Base-by-base conservation (phyloP, 2,797 vertebrate species). In the Periparus ater region DNA sequence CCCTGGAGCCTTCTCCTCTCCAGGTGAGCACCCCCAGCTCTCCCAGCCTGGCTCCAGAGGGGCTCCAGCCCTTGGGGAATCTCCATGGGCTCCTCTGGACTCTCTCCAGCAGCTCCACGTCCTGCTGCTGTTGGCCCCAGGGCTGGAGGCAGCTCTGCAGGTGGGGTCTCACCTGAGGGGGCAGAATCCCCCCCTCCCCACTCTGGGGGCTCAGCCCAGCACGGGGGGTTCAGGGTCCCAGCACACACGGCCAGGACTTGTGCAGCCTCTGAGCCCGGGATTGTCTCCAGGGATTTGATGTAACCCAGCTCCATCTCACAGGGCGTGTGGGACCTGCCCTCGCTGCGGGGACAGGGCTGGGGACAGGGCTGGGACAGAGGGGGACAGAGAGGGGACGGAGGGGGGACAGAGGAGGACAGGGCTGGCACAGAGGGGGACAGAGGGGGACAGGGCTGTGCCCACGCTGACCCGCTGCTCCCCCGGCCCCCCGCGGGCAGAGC, bases 211-310 rank as follows among this genome's bases (percentile, higher is more conserved):
- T 34, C 48, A 78, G 55, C 73, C 65, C 84, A 32, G 30, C 13
- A 4, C 17, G 13, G 25, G 23, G 45, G 4, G 4, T 13, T 17
- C 10, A 2, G 26, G 45, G 55, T 25, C 30, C 54, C 36, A 13
- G 36, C 45, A 36, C 30, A 38, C n/a, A 11, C 0, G 0, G 4
- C 32, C 27, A 2, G 36, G 42, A 11, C 58, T 14, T 1, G 13
- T 20, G 15, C 75, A 27, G 10, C 22, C 42, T 17, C 34, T 36
- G 50, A 4, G 71, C 53, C 76, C 4, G 17, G 58, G 4, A 60
- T 36, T 30, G 11, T 51, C 74, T 26, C 16, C 16, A 9, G 36
- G 57, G 23, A 13, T 32, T 68, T 34, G 47, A 1, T 10, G 18
- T 27, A 19, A n/a, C 29, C 1, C 20, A 19, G 19, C 48, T n/a